Evolutionary conservation across 2,797 vertebrate genomes (phyloP), one percentile per base, ranked within the genome.

Genomic region (Thalassophryne amazonica): DNA sequence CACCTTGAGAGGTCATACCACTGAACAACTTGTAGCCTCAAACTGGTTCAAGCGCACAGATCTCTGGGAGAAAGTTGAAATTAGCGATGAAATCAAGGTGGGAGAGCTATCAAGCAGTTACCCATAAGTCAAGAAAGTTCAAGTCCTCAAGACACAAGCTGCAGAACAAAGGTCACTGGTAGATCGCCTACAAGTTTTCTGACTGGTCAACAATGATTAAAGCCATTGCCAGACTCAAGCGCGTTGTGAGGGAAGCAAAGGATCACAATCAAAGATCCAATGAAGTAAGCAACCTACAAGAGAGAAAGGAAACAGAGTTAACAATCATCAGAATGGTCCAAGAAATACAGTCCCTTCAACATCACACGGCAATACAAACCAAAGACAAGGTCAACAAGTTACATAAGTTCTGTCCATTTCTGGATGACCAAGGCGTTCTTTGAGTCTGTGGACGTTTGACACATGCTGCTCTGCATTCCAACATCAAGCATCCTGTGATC

Each of bases 401-500:
- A 11, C 8, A 61, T 22, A 59, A 15, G 16, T 51, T 60, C 12
- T 18, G n/a, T 37, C 36, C 25, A 2, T 63, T 67, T 27, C 7
- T 72, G 3, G 40, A 72, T 29, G 37, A 68, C 9, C 20, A 69
- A 22, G 20, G 24, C 21, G 40, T 64, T 24, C 46, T 64, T 13
- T 30, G 37, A 13, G 37, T 70, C 12, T 55, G 37, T 50, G 65
- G 47, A 24, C 6, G 49, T 13, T 33, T 60, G n/a, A 36, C 15
- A 2, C 42, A 52, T 4, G 46, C 37, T 7, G 28, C 23, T 2
- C 19, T 69, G 4, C 56, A 73, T 17, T 36, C 51, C 5, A 25
- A 58, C 19, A 14, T 69, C 2, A 69, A 54, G 9, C 51, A 74
- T 41, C 62, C 58, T 23, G 58, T n/a, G n/a, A n/a, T n/a, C n/a